These are phyloP conservation scores for Prostheceraeus crozeri DNA, from an alignment of 2,888 invertebrate species.

Conservation along the genomic window DNA sequence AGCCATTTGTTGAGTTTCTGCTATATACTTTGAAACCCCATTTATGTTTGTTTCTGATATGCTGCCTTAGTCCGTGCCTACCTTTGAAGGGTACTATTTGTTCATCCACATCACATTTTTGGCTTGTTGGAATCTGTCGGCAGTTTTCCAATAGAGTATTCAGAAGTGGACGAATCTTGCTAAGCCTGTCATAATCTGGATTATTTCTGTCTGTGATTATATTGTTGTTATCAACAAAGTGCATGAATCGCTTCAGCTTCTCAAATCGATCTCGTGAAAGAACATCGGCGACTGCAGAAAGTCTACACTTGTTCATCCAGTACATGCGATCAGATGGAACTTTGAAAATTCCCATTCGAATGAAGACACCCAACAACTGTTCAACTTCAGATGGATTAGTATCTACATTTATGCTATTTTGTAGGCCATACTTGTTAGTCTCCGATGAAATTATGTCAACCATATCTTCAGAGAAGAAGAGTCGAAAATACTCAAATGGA, in stretches of 20 bases:
- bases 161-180: conserved; percentile 41
- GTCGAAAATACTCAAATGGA: conserved; percentile 18
- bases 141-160: conserved; percentile 34
- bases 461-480: conserved; percentile 17
- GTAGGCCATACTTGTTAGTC: conserved; percentile 7
- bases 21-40: conserved; percentile 40
- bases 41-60: conserved; percentile 40
- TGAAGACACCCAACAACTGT: neutral
- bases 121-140: conserved; percentile 27
- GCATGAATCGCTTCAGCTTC: conserved; percentile 36
- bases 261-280: conserved; percentile 17
- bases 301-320: neutral
- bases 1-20: conserved; percentile 29
- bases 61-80: conserved; percentile 37
- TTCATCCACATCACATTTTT: conserved; percentile 39
- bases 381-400: too few relatives aligned
- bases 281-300: conserved; percentile 25
- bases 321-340: conserved; percentile 5
- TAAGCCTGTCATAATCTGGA: conserved; percentile 32
- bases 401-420: too few relatives aligned
- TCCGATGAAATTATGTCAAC: conserved; percentile 4
- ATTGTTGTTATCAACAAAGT: conserved; percentile 41
- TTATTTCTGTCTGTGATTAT: conserved; percentile 28
- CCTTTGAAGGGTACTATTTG: conserved; percentile 41
- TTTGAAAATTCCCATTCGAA: conserved; percentile 17